A percentile compares a stretch with the other conserved stretches of the same genome.
phyloP scores from a whole-genome alignment of 37 sponge, comb jelly and placozoan genomes.

The Bolinopsis microptera region DNA sequence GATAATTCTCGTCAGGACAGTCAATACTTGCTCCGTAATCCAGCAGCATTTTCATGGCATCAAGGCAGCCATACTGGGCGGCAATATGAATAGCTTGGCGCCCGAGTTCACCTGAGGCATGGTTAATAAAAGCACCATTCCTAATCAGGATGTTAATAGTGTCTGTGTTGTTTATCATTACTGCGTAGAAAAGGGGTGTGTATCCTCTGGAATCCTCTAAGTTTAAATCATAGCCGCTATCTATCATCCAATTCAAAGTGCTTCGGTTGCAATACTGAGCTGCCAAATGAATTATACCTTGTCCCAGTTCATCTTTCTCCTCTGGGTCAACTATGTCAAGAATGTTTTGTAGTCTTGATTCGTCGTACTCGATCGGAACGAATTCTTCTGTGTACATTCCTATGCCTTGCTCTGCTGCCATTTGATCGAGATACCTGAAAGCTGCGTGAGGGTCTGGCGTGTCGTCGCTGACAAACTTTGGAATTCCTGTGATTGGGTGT shows the following conservation, averaged over 20 bases:
- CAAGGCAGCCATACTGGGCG: not conserved
- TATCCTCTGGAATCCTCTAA: not conserved
- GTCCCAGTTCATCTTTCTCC: constrained; percentile 5
- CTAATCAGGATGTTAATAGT: not conserved
- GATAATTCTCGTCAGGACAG: not conserved
- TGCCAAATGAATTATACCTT: constrained; percentile 6
- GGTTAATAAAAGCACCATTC: not conserved
- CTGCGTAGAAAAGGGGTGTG: constrained; percentile 5
- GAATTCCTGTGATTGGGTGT: not conserved
- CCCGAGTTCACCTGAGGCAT: not conserved
- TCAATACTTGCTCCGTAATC: not conserved
- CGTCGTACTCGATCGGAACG: not conserved
- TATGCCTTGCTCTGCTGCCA: not conserved
- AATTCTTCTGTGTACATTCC: not conserved
- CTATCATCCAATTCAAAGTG: not conserved
- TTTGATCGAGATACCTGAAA: not conserved
- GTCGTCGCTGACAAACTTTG: not conserved
- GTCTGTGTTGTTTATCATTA: not conserved
- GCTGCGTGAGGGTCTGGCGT: not conserved
- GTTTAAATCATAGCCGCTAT: not conserved
- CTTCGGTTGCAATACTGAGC: constrained; percentile 8
- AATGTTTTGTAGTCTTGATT: constrained; percentile 22
- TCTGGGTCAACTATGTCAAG: constrained; percentile 20
- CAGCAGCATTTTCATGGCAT: not conserved
- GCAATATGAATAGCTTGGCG: not conserved